These are phyloP conservation scores for Xenus cinereus DNA, from an alignment of 2,113 vertebrate genomes.

Conservation along the genomic window DNA sequence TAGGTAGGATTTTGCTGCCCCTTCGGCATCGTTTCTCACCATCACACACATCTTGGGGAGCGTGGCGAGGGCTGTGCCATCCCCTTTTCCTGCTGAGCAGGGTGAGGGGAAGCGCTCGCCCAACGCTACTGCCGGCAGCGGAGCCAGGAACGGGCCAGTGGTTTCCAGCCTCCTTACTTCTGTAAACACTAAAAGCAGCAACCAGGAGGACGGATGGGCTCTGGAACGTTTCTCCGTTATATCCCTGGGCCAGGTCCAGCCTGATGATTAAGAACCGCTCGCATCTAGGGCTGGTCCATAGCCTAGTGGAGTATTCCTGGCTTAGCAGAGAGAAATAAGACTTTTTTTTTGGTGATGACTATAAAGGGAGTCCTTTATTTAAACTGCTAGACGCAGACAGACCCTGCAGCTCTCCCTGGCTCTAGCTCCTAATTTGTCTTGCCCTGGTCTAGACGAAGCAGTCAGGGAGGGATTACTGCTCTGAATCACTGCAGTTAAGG, in stretches of 20 bases:
- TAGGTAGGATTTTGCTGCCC: constrained; percentile 46
- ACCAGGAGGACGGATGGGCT: background rate
- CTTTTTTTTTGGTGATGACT: background rate
- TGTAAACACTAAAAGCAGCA: background rate
- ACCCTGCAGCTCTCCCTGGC: background rate
- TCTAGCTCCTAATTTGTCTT: constrained; percentile 4
- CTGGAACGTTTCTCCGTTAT: background rate
- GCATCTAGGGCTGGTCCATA: background rate
- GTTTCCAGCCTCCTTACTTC: background rate
- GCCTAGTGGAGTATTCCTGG: constrained; percentile 11
- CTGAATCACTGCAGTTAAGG: background rate
- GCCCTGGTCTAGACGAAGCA: background rate
- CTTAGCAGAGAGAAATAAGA: background rate
- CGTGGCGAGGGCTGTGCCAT: background rate
- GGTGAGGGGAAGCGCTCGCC: background rate
- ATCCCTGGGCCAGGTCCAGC: constrained; percentile 13
- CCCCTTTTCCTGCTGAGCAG: background rate
- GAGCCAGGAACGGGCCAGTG: background rate
- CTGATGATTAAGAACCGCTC: background rate
- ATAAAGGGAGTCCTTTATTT: constrained; percentile 14
- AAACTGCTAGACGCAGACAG: background rate
- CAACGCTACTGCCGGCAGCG: accelerated
- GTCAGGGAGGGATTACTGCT: constrained; percentile 15
- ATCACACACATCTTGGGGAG: accelerated
- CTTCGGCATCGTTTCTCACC: background rate